Base-by-base conservation (phyloP, 2,888 invertebrate species). In the Lucinisca nassula region DNA sequence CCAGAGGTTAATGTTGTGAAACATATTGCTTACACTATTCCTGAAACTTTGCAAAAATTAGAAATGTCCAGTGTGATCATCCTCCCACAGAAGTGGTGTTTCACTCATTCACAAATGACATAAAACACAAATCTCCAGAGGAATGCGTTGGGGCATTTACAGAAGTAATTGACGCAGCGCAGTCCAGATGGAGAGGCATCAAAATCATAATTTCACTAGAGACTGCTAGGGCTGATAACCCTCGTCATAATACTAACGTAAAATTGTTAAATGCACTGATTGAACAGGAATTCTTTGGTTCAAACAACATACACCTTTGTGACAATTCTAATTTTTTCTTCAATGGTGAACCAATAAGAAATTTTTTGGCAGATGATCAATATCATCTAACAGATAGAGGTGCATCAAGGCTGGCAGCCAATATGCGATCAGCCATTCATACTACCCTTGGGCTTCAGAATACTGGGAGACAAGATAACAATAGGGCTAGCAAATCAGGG, bases 21-120 rank as follows among this genome's bases (percentile, higher is more conserved):
- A 61, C 61, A 17, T 17, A 61, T 61, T 27, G 24, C 61, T 27
- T 61, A 61, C 30, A 61, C 61, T 10, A 61, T 61, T 30, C 24
- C 61, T 61, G 27, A 61, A 27, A 61, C 61, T 10, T 61, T 61
- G 27, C 8, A 61, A 61, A 30, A 27, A 17, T 61, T 30, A 61
- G 21, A 61, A 61, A 61, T 30, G 3, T 61, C 17, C 61, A 61
- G 61, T 61, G 30, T 61, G 61, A 61, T 17, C 61, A 61, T 17
- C 61, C 61, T 17, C 61, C 61, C 3, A 61, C 3, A 61, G 61
- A 61, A 61, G 61, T 61, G 24, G 30, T 61, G 24, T 61, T 61
- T 61, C 61, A 61, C 61, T 61, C 61, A 24, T 61, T 61, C 17
- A 61, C 61, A 61, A 61, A 61, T 27, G 61, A 61, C 30, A 61